Evolutionary conservation across 2,888 invertebrate species (phyloP), one percentile per base, ranked within the genome.

Genomic region (Drosophila nr. medialis): DNA sequence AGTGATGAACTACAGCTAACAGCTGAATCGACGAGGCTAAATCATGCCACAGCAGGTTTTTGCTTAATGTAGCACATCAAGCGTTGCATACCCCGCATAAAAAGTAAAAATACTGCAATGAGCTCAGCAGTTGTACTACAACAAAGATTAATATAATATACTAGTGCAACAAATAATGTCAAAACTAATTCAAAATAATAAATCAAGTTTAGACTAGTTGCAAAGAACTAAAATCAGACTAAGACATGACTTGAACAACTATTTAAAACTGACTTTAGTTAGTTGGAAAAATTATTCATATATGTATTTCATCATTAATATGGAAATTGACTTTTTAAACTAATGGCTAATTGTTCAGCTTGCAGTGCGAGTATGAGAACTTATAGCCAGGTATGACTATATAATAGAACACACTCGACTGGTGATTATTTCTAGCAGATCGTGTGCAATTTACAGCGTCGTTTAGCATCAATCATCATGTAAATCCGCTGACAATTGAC

Each of bases 401-500:
- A 55, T 49, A 27, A 34, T 68, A 24, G 68, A 49, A 18, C 21
- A 18, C 11, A 29, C 13, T 18, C 34, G 21, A 29, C 32, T n/a
- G 40, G 1, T 30, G 42, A n/a, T 67, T 36, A n/a, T 34, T 60
- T 60, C 36, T 42, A 55, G 27, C 8, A 51, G 30, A 27, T 68
- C 42, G 34, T 42, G 54, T 69, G 49, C 24, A 64, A 36, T 62
- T 42, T 8, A 21, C 55, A 53, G 18, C 42, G 65, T 45, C 66
- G 40, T 64, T 64, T 42, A 49, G 49, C 66, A 61, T 65, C 60
- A 77, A 60, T 77, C 67, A n/a, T 62, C 73, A 77, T 70, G 40
- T 63, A 56, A 67, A 70, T 77, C 50, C 13, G 53, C 72, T 72
- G 65, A 59, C 72, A 77, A 77, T 77, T 72, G 72, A 69, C 81